A percentile compares a stretch with the other conserved stretches of the same genome.
These are phyloP conservation scores for Enoplosus armatus DNA, from an alignment of 2,797 vertebrate genomes.

Conservation along the genomic window DNA sequence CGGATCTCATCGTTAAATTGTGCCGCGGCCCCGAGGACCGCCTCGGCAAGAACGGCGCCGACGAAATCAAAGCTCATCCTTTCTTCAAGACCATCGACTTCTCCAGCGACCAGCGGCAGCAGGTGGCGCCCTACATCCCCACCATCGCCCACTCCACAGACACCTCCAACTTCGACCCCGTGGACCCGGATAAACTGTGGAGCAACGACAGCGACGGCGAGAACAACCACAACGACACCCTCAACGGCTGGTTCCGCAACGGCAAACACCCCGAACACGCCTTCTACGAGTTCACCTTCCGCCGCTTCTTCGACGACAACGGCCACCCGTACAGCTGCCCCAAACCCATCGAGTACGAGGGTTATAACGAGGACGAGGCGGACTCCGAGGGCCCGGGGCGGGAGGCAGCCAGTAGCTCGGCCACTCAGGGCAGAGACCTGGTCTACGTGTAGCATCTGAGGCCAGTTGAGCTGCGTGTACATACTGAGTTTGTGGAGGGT, in stretches of 20 bases:
- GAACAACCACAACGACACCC: conserved; percentile 92
- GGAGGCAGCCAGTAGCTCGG: conserved; percentile 56
- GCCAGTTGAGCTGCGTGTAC: conserved; percentile 9
- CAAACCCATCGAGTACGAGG: conserved; percentile 95
- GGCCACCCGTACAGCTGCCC: conserved; percentile 98
- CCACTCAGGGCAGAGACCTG: conserved; percentile 86
- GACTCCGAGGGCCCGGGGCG: conserved; percentile 62
- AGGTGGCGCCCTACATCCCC: conserved; percentile 93
- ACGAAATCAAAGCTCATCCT: conserved; percentile 96
- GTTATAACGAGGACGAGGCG: conserved; percentile 83
- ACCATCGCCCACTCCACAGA: conserved; percentile 97
- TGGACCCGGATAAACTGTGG: conserved; percentile 97
- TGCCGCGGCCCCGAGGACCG: conserved; percentile 96
- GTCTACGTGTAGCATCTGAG: conserved; percentile 90
- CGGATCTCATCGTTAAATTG: conserved; percentile 94
- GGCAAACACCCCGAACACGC: conserved; percentile 98
- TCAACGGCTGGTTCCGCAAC: conserved; percentile 95
- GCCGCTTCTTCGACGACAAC: conserved; percentile 98
- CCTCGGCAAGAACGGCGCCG: conserved; percentile 93
- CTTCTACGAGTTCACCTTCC: conserved; percentile 99
- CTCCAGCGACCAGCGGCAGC: conserved; percentile 93
- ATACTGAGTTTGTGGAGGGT: conserved; percentile 6
- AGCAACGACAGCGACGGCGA: conserved; percentile 91
- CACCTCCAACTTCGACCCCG: conserved; percentile 98
- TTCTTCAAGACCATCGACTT: conserved; percentile 95